Evolutionary conservation across 1,140 invertebrate genomes (phyloP).

Genomic region (Bombus difficillimus): DNA sequence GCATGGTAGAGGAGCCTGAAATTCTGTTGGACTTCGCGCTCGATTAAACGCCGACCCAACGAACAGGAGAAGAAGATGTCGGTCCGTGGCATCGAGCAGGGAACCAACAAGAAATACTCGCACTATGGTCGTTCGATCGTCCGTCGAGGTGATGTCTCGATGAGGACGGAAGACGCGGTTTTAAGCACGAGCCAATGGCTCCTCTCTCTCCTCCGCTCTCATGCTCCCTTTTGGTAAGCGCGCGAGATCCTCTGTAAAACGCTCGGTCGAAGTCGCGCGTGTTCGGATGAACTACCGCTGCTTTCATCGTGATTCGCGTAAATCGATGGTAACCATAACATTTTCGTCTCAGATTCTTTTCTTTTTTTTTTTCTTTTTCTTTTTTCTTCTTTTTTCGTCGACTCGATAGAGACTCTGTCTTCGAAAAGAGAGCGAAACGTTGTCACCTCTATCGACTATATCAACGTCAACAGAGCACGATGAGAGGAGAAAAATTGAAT

Average conservation of each 20-base stretch:
- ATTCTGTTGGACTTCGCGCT: constrained; percentile 2
- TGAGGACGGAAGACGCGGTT: constrained; percentile 12
- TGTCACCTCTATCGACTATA: too few species aligned
- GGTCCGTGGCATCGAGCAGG: constrained; percentile 57
- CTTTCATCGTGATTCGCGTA: neutral
- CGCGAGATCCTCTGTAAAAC: constrained; percentile 39
- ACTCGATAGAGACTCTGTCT: neutral
- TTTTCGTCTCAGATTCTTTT: neutral
- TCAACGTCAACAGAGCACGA: too few species aligned
- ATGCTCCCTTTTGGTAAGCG: constrained; percentile 25
- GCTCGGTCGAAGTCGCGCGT: constrained; percentile 3
- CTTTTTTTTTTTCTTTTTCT: too few species aligned
- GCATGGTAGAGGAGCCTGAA: neutral
- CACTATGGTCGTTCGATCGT: constrained; percentile 22
- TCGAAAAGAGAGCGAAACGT: neutral
- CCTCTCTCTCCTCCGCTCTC: constrained; percentile 6
- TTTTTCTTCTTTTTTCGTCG: neutral
- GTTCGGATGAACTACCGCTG: constrained; percentile 6
- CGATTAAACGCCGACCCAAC: neutral
- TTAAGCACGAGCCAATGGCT: constrained; percentile 25
- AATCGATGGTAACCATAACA: neutral
- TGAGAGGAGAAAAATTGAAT: too few species aligned
- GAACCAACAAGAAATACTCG: constrained; percentile 28
- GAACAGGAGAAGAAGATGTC: neutral
- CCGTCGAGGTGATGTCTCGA: neutral